These are phyloP conservation scores for Heterochromis multidens DNA, from an alignment of 2,113 vertebrate genomes.

Conservation along the genomic window DNA sequence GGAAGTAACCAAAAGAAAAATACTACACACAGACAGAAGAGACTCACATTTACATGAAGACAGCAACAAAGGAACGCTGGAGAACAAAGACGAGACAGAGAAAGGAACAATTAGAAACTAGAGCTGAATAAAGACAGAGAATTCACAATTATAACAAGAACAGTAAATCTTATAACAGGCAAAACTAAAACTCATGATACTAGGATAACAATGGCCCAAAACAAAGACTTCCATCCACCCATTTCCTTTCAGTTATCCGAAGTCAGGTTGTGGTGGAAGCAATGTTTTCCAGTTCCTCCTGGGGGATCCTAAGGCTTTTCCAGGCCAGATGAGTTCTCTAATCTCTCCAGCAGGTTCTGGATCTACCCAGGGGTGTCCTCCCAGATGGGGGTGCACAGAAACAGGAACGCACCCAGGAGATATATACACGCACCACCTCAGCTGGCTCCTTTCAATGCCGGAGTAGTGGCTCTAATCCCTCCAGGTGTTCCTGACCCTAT, in stretches of 20 bases:
- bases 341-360: background rate
- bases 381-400: background rate
- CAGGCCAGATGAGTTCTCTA: background rate
- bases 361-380: background rate
- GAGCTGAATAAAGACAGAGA: too few relatives aligned
- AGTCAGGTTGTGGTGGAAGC: background rate
- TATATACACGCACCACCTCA: accelerated
- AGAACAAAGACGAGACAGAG: too few relatives aligned
- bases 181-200: background rate
- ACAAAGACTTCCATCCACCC: background rate
- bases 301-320: background rate
- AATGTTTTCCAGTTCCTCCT: background rate
- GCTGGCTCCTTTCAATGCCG: background rate
- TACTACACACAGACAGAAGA: too few relatives aligned
- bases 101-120: too few relatives aligned
- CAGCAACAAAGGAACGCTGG: too few relatives aligned
- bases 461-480: background rate
- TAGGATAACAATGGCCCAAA: background rate
- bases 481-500: background rate
- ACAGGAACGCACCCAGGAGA: background rate
- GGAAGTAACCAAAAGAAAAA: too few relatives aligned
- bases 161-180: background rate
- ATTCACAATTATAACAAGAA: too few relatives aligned
- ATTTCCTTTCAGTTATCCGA: background rate
- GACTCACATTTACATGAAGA: too few relatives aligned